Evolutionary conservation across 2,113 vertebrate species (phyloP).

Genomic region (Syngnathus typhle): DNA sequence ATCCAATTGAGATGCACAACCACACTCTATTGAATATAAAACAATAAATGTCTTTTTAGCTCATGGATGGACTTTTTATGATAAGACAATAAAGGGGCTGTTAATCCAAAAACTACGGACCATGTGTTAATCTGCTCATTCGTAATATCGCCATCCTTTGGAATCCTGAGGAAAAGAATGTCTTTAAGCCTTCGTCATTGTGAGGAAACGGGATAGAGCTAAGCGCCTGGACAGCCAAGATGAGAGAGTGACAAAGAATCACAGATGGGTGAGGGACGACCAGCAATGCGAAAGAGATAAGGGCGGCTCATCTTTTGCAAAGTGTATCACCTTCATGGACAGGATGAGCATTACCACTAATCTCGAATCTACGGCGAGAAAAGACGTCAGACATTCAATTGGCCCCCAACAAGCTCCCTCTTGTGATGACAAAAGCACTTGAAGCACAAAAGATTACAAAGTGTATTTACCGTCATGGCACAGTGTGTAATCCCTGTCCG

Average conservation of each 20-base stretch:
- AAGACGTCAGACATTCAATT: constrained; percentile 61
- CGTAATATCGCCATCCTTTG: constrained; percentile 27
- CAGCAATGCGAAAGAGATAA: constrained; percentile 24
- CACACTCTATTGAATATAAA: constrained; percentile 24
- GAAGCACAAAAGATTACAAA: constrained; percentile 51
- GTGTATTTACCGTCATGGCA: constrained; percentile 36
- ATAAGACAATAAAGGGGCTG: not conserved
- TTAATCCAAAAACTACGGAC: constrained; percentile 41
- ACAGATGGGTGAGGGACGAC: constrained; percentile 23
- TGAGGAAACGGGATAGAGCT: constrained; percentile 44
- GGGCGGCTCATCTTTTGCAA: constrained; percentile 46
- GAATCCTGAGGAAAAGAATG: constrained; percentile 50
- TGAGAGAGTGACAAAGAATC: constrained; percentile 34
- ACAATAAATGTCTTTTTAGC: not conserved
- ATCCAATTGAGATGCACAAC: constrained; percentile 4
- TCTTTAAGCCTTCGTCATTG: constrained; percentile 53
- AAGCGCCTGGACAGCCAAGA: constrained; percentile 36
- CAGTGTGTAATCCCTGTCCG: not conserved
- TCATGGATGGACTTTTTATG: not conserved
- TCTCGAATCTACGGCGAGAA: constrained; percentile 64
- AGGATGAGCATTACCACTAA: constrained; percentile 65
- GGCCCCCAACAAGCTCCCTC: constrained; percentile 51
- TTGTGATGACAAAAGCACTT: constrained; percentile 59
- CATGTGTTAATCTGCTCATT: constrained; percentile 28
- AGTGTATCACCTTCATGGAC: constrained; percentile 58